Evolutionary conservation across 2,888 invertebrate genomes (phyloP), one percentile per base, ranked within the genome.

Genomic region (Scelioninae gen. 2): DNA sequence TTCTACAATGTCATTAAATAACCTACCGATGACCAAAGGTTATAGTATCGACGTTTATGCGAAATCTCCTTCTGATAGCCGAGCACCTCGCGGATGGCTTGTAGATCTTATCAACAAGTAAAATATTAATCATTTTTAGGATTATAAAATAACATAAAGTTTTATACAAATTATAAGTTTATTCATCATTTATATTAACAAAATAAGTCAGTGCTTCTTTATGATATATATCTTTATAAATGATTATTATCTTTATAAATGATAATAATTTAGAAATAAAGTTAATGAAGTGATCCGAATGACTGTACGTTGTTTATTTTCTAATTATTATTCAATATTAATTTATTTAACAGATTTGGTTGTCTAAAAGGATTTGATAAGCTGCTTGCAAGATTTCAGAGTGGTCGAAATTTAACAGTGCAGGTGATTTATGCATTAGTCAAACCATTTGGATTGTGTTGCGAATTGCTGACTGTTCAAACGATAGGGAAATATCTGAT

Each of bases 31-130:
- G 91, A 88, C 89, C 48, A 90, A 88, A 81, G 85, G 89, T 76
- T 87, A 91, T 45, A 93, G 94, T 81, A 92, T 92, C 82, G 93
- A 93, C 82, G 86, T 91, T 73, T 92, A 89, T 82, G 94, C 96
- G 28, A 89, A 91, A 80, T 92, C 94, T 61, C 90, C 92, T 28
- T 87, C 89, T 45, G 97, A 97, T 87, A 91, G 93, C 60, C 91
- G 97, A 82, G 92, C 92, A 79, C 95, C 96, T 10, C 91, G 95
- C 78, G 97, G 97, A 68, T 98, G 97, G 97, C 91, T 98, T 77
- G 96, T 97, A 73, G 97, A 98, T 89, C 90, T 98, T 76, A 94
- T 98, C 74, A 98, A 98, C 89, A 90, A 90, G 90, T 91, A 6
- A n/a, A n/a, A n/a, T n/a, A n/a, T n/a, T n/a, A n/a, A n/a, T n/a